Evolutionary conservation across 1,140 invertebrate genomes (phyloP), one percentile per base, ranked within the genome.

Genomic region (Ceratina australensis): DNA sequence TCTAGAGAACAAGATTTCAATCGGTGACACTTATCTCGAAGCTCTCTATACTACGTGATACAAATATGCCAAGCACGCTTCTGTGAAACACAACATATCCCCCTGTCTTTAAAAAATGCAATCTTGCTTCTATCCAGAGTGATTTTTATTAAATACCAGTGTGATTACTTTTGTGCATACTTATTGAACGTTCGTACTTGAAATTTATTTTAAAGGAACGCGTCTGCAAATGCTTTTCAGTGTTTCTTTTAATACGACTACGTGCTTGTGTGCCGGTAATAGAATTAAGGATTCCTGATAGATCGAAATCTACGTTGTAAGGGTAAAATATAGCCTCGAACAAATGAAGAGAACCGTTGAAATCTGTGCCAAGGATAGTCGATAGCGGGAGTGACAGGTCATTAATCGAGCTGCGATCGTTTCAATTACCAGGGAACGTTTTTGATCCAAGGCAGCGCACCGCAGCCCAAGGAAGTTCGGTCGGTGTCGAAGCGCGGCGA

Each of bases 391-490:
- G 26, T 15, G 59, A 64, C 59, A 59, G 13, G 47, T 52, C 47
- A 64, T 71, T 63, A 72, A 72, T 64, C 71, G 71, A 52, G 24
- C 7, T 10, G 7, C 26, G 56, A 66, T 67, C 63, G 56, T 67
- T 66, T 54, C 60, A 52, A 72, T 78, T 47, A 42, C 5, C 28
- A 16, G 13, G 28, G 18, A 42, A 42, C 50, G 69, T 72, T 72
- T 72, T 72, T 56, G 59, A 63, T 42, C 50, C 3, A 5, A 42
- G 33, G 15, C 13, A 24, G 10, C 20, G n/a, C 5, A n/a, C 33
- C 50, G 15, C 13, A 24, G 10, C 20, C 16, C 5, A n/a, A 15
- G 15, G 28, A 75, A 60, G 73, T 69, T 68, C 2, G 47, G 54
- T 68, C 24, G 16, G 52, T 76, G 65, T 60, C 56, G 74, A 52